Conservation (phyloP, 2,888 invertebrate species). For the Leptinotarsa rubiginosa region DNA sequence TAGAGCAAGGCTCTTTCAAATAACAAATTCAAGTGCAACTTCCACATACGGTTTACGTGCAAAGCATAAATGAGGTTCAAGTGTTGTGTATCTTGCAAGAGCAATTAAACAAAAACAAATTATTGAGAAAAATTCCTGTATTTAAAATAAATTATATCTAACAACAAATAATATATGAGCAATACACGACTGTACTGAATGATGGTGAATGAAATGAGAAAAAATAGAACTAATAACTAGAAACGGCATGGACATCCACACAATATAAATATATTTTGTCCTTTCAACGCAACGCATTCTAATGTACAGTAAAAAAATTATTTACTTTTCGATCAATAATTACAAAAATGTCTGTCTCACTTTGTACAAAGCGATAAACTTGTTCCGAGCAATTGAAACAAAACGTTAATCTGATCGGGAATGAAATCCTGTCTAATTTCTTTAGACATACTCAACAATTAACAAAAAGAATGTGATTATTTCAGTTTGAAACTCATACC, state of each 20-base stretch:
- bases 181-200: conserved; percentile 56
- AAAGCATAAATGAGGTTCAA: too few relatives aligned
- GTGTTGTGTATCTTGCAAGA: too few relatives aligned
- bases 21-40: too few relatives aligned
- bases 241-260: conserved; percentile 48
- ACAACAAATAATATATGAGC: conserved; percentile 55
- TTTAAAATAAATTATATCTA: conserved; percentile 60
- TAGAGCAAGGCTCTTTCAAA: too few relatives aligned
- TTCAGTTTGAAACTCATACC: neutral
- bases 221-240: conserved; percentile 48
- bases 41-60: too few relatives aligned
- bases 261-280: conserved; percentile 47
- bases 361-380: conserved; percentile 49
- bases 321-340: conserved; percentile 49
- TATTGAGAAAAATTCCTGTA: conserved; percentile 52
- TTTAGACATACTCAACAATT: conserved; percentile 2
- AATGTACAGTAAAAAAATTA: conserved; percentile 56
- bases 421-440: conserved; percentile 30
- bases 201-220: conserved; percentile 53
- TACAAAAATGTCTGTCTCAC: conserved; percentile 54
- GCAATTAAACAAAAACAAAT: neutral
- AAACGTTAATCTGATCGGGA: conserved; percentile 32
- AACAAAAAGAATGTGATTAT: neutral
- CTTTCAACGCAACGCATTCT: conserved; percentile 51
- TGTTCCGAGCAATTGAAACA: conserved; percentile 42